Evolutionary conservation across 2,888 invertebrate genomes (phyloP).

Genomic region (Synanthedon formicaeformis): DNA sequence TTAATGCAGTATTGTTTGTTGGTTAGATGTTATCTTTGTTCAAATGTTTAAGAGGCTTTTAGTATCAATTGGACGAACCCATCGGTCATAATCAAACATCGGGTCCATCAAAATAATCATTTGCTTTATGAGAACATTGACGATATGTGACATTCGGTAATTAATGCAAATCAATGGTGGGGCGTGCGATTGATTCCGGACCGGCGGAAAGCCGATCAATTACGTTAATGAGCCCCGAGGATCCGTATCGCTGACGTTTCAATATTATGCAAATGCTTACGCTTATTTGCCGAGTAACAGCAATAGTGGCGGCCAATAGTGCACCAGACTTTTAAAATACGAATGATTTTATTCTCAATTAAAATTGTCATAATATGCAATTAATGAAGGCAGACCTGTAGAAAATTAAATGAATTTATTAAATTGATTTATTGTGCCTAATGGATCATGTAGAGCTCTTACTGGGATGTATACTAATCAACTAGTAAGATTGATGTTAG

Average conservation of each 20-base stretch:
- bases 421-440: too few relatives aligned
- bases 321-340: too few relatives aligned
- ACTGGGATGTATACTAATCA: too few relatives aligned
- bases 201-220: conserved; percentile 65
- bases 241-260: conserved; percentile 60
- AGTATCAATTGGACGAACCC: neutral
- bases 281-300: conserved; percentile 34
- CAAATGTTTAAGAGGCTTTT: neutral
- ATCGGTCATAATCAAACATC: conserved; percentile 20
- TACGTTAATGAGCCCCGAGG: conserved; percentile 63
- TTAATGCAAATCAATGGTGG: conserved; percentile 66
- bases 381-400: conserved; percentile 11
- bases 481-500: too few relatives aligned
- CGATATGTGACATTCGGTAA: conserved; percentile 61
- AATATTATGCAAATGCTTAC: conserved; percentile 57
- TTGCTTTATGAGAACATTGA: conserved; percentile 36
- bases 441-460: too few relatives aligned
- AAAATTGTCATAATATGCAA: too few relatives aligned
- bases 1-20: neutral
- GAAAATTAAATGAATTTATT: too few relatives aligned
- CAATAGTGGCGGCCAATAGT: neutral
- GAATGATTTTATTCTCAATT: too few relatives aligned
- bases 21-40: neutral
- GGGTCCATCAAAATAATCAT: conserved; percentile 55
- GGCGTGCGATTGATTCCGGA: conserved; percentile 57